Evolutionary conservation across 2,888 invertebrate species (phyloP).

Genomic region (Parnassius mnemosyne): DNA sequence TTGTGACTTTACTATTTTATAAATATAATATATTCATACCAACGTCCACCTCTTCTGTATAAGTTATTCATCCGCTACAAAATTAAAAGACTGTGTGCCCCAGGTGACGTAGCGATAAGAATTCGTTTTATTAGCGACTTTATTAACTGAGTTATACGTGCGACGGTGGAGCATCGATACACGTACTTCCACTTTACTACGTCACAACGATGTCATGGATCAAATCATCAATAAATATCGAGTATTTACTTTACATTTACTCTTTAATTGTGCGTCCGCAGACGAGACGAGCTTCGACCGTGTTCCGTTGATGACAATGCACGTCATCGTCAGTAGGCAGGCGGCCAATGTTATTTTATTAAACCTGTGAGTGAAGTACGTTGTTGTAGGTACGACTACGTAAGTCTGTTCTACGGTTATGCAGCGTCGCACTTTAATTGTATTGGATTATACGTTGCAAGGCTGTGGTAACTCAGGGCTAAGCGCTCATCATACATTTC

Average conservation of each 20-base stretch:
- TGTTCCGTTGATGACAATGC: conserved; percentile 65
- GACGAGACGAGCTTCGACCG: conserved; percentile 53
- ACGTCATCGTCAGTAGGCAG: conserved; percentile 50
- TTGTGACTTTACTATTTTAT: no score
- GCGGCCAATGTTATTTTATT: conserved; percentile 46
- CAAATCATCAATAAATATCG: conserved; percentile 68
- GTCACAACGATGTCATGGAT: conserved; percentile 63
- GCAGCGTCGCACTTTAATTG: background rate
- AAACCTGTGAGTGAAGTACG: conserved; percentile 24
- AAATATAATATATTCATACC: background rate
- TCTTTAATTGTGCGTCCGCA: conserved; percentile 64
- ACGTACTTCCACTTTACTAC: conserved; percentile 27
- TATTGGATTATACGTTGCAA: background rate
- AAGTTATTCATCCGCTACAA: conserved; percentile 51
- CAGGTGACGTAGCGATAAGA: conserved; percentile 51
- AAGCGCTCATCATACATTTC: background rate
- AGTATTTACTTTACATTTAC: conserved; percentile 77
- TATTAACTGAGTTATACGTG: conserved; percentile 25
- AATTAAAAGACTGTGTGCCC: conserved; percentile 52
- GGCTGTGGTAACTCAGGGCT: background rate
- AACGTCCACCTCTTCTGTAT: conserved; percentile 11
- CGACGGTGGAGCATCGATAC: conserved; percentile 4
- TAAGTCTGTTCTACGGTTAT: background rate
- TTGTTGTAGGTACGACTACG: conserved; percentile 17
- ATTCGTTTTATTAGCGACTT: conserved; percentile 32